Conservation (phyloP, 2,888 invertebrate genomes). For the Chesias legatella region DNA sequence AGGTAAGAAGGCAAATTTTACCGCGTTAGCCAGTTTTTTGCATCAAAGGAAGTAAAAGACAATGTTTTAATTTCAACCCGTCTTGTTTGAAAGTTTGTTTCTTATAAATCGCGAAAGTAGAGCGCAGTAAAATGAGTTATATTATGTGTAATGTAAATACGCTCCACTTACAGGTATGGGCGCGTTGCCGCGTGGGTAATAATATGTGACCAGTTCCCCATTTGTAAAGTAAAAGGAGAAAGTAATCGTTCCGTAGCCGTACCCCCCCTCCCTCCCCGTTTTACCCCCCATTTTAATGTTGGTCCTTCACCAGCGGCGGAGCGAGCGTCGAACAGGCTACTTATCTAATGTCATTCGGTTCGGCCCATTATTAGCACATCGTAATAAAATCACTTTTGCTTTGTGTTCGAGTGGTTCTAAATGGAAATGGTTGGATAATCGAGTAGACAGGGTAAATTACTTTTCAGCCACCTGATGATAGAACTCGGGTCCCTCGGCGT, state of each 20-base stretch:
- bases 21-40: conserved; percentile 19
- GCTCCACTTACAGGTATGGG: conserved; percentile 12
- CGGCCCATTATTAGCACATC: conserved; percentile 29
- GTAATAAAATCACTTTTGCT: conserved; percentile 36
- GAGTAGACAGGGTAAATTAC: conserved; percentile 40
- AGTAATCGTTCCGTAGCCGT: conserved; percentile 42
- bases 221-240: conserved; percentile 54
- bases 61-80: conserved; percentile 26
- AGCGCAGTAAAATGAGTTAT: conserved; percentile 26
- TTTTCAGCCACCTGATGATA: conserved; percentile 40
- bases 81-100: conserved; percentile 20
- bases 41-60: conserved; percentile 26
- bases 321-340: conserved; percentile 20
- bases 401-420: conserved; percentile 34
- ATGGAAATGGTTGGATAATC: conserved; percentile 32
- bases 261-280: no score
- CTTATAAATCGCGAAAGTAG: conserved; percentile 27
- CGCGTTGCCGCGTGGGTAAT: conserved; percentile 30
- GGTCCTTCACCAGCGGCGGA: conserved; percentile 30
- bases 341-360: conserved; percentile 30
- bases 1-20: conserved; percentile 19
- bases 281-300: conserved; percentile 46
- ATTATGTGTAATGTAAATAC: conserved; percentile 17
- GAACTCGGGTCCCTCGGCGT: conserved; percentile 21
- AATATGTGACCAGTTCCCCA: conserved; percentile 54